Base-by-base conservation (phyloP, 2,888 invertebrate genomes). In the Stramonita haemastoma region DNA sequence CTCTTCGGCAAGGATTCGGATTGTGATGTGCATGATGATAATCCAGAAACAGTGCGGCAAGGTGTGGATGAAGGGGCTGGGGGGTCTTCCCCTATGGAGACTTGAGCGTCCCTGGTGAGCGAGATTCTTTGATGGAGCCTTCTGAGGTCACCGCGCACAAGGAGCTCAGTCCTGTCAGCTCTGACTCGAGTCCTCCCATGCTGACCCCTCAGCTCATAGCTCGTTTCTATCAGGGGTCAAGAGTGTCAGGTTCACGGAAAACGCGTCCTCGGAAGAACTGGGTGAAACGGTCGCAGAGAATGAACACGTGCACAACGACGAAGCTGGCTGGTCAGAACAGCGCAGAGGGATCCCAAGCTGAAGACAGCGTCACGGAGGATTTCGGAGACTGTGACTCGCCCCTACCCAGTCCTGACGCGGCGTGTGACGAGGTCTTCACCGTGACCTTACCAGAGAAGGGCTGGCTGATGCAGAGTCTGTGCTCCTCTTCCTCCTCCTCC, bases 391-490 rank as follows among this genome's bases (percentile, higher is more conserved):
- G 29, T 34, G 17, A 29, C 13, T 84, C 84, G 22, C 84, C 84
- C 29, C 0, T 86, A 17, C 84, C 84, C n/a, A 85, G 86, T 29
- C 84, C 57, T 22, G 56, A 66, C 66, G 26, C 89, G 0, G 32
- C 32, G 15, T 46, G 85, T 29, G 85, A 84, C 84, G 89, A 84
- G 11, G 84, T 79, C 29, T 90, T 73, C 85, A 32, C 70, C 57
- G 32, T 8, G 34, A 29, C 56, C 36, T 11, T 85, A 73, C 87
- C 66, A 1, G 87, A 86, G 8, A 66, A 34, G 34, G 87, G 60
- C 66, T 88, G 70, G 32, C 46, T 70, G 22, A 70, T 86, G 79
- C 85, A 34, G 2, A 87, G 87, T 36, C 85, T 84, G 19, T 86
- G 87, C 57, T 73, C 79, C 0, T 85, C 5, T 0, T 13, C 36